Evolutionary conservation across 2,113 vertebrate genomes (phyloP), one percentile per base, ranked within the genome.

Genomic region (Rhinoptilus africanus): DNA sequence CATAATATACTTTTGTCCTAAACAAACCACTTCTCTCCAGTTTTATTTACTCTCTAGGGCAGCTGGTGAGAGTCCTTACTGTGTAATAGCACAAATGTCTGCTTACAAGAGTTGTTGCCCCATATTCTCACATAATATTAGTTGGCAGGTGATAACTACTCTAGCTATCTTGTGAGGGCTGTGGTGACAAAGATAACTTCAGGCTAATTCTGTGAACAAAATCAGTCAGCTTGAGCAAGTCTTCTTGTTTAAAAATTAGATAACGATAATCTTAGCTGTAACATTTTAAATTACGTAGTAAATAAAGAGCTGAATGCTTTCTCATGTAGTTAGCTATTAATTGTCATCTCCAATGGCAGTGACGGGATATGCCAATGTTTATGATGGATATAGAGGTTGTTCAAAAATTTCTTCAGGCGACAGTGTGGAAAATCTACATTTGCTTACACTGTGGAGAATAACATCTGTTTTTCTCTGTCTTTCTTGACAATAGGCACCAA

Each of bases 401-500:
- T 94, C 48, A 94, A 77, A 91, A 93, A 88, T 96, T 96, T 93
- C 91, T 96, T 85, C 82, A 51, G 64, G 82, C 34, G 19, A 45
- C 93, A 95, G 63, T 68, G 71, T 97, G 66, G 85, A 97, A 97
- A 97, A 94, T 88, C 91, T 74, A 94, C n/a, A 54, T 91, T 95
- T 93, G 79, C 39, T 97, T 79, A 68, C 14, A 62, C 56, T 57
- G 35, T 82, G 62, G 34, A 91, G 90, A 72, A n/a, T 76, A 94
- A 76, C 64, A 97, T 85, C 78, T 97, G 74, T 9, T 67, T 80
- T 48, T 93, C 23, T 71, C 35, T 88, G 54, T 91, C 88, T 75
- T 67, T 83, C 80, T 94, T 95, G 94, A 93, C 73, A 92, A 20
- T 63, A 73, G 91, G 20, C 67, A 80, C 62, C 76, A 83, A 90